phyloP scores from a whole-genome alignment of 1,140 invertebrate genomes.

The Diorhabda sublineata region DNA sequence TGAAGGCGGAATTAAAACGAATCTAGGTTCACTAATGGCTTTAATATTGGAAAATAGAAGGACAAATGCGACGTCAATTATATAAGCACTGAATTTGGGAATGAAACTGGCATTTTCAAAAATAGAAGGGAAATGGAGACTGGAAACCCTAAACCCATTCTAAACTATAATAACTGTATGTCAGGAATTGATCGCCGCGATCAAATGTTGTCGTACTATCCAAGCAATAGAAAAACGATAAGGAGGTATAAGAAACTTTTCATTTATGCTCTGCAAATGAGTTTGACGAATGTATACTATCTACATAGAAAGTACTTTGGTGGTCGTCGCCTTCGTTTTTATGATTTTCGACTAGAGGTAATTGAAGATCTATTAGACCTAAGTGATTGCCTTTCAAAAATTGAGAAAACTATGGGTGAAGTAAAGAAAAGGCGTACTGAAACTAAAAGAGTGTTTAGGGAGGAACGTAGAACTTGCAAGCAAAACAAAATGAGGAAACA shows the following conservation, averaged over 20 bases:
- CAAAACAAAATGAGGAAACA: conserved; percentile 10
- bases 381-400: conserved; percentile 20
- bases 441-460: conserved; percentile 17
- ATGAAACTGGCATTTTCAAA: conserved; percentile 14
- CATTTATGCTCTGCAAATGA: conserved; percentile 11
- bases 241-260: conserved; percentile 20
- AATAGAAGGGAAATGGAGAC: not conserved
- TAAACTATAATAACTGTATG: conserved; percentile 10
- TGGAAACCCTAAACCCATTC: conserved; percentile 6
- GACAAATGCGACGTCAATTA: not conserved
- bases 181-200: conserved; percentile 13
- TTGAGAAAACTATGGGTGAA: conserved; percentile 16
- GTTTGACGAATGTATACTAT: conserved; percentile 18
- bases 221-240: conserved; percentile 11
- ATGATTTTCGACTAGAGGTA: conserved; percentile 18
- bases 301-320: conserved; percentile 12
- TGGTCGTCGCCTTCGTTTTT: conserved; percentile 18
- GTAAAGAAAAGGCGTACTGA: conserved; percentile 13
- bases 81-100: conserved; percentile 17
- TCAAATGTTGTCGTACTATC: conserved; percentile 16
- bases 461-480: conserved; percentile 18
- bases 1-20: not conserved
- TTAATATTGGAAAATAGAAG: not conserved
- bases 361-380: conserved; percentile 17
- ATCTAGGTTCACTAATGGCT: not conserved